A percentile compares a stretch with the other conserved stretches of the same genome.
These are phyloP conservation scores for Cerceris ruficornis DNA, from an alignment of 2,888 invertebrate species.

Conservation along the genomic window DNA sequence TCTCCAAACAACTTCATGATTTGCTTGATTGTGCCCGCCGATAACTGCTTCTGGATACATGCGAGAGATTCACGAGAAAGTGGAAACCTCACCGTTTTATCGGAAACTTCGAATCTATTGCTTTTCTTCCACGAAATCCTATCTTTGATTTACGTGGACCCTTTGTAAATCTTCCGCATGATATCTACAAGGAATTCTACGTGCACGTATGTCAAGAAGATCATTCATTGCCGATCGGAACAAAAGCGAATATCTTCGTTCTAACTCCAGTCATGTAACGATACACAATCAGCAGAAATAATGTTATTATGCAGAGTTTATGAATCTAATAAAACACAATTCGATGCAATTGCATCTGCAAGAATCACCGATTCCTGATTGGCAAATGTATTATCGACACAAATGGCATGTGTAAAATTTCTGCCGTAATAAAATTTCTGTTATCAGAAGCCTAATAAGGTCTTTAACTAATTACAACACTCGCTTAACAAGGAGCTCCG, in stretches of 20 bases:
- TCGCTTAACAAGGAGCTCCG: slow-evolving; percentile 2
- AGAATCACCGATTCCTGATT: too few relatives aligned
- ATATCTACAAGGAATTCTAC: slow-evolving; percentile 7
- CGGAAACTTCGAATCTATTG: slow-evolving; percentile 39
- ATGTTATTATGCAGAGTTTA: neutral
- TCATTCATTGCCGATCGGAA: neutral
- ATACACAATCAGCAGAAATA: too few relatives aligned
- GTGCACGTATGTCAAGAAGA: neutral
- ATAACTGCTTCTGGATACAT: slow-evolving; percentile 65
- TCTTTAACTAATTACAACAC: slow-evolving; percentile 11
- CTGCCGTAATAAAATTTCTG: neutral
- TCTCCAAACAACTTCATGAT: slow-evolving; percentile 77
- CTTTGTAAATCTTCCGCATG: slow-evolving; percentile 3
- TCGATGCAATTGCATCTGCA: too few relatives aligned
- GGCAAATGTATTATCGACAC: too few relatives aligned
- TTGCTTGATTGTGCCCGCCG: slow-evolving; percentile 75
- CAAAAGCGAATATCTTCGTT: neutral
- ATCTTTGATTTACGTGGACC: slow-evolving; percentile 12
- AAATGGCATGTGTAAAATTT: neutral
- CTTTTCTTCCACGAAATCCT: slow-evolving; percentile 12
- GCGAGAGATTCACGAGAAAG: slow-evolving; percentile 55
- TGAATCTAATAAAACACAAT: neutral
- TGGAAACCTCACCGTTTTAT: slow-evolving; percentile 50
- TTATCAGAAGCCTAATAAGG: slow-evolving; percentile 23
- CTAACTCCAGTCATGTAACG: too few relatives aligned